Evolutionary conservation across 2,113 vertebrate species (phyloP).

Genomic region (Tachuris rubrigastra): DNA sequence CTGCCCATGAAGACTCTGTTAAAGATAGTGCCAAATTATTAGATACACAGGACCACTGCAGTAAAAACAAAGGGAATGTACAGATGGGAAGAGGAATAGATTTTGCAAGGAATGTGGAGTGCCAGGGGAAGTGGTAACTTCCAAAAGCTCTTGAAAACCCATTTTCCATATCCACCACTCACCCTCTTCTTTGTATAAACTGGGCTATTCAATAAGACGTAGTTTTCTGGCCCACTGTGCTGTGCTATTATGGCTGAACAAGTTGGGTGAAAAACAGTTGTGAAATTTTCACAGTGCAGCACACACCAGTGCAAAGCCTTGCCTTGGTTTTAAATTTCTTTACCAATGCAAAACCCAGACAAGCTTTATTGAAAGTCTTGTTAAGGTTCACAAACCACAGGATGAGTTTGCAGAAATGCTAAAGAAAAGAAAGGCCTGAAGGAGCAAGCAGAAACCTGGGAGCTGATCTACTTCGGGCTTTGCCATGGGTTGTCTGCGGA

Average conservation of each 20-base stretch:
- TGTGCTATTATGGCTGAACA: not conserved
- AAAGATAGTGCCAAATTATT: conserved; percentile 28
- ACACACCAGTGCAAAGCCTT: conserved; percentile 11
- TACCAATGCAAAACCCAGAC: conserved; percentile 32
- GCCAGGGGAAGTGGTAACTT: conserved; percentile 40
- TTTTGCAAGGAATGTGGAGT: conserved; percentile 41
- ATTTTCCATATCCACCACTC: not conserved
- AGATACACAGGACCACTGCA: conserved; percentile 18
- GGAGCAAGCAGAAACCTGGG: not conserved
- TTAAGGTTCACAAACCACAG: conserved; percentile 22
- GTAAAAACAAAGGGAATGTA: conserved; percentile 16
- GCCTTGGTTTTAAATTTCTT: conserved; percentile 46
- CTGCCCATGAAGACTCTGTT: not conserved
- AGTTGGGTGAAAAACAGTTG: conserved; percentile 12
- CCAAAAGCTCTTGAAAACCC: conserved; percentile 5
- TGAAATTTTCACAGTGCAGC: not conserved
- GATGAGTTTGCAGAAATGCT: not conserved
- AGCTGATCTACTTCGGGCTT: not conserved
- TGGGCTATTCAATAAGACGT: not conserved
- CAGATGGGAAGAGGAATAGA: conserved; percentile 10
- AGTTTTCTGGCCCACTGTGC: not conserved
- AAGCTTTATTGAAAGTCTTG: conserved; percentile 37
- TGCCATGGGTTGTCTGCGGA: not conserved
- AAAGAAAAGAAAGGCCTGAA: conserved; percentile 45
- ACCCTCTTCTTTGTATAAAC: not conserved